Conservation (phyloP, 2,113 vertebrate genomes). For the Eulemur rufifrons region DNA sequence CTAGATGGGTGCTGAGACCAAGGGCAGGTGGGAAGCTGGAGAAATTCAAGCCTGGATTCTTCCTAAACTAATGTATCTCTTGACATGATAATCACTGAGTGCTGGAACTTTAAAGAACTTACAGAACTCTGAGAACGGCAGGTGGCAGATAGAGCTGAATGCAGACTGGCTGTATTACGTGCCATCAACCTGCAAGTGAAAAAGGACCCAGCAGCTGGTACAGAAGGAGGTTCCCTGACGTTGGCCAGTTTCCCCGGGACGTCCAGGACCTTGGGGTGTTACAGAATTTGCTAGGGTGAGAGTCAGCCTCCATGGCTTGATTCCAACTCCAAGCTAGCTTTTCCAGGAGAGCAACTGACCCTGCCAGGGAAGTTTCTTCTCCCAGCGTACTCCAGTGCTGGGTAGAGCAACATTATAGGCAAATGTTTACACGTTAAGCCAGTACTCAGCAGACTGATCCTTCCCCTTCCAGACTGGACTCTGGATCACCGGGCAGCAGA, state of each 20-base stretch:
- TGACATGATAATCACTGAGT: not conserved
- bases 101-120: not conserved
- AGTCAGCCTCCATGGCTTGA: not conserved
- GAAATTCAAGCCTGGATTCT: not conserved
- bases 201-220: not conserved
- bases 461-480: not conserved
- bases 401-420: not conserved
- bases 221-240: not conserved
- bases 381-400: not conserved
- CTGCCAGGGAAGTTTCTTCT: conserved; percentile 26
- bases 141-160: not conserved
- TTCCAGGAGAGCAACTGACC: not conserved
- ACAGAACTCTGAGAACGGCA: not conserved
- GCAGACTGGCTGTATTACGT: not conserved
- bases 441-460: not conserved
- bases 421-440: not conserved
- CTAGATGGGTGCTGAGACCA: not conserved
- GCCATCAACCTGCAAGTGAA: not conserved
- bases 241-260: not conserved
- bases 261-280: not conserved
- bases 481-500: not conserved
- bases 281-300: not conserved
- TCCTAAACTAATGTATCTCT: not conserved
- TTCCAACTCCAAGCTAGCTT: conserved; percentile 6
- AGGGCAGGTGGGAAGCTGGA: not conserved